Percentiles rank a stretch among this genome's conserved stretches.
Conservation (phyloP, 2,888 invertebrate genomes). For the Labia minor region DNA sequence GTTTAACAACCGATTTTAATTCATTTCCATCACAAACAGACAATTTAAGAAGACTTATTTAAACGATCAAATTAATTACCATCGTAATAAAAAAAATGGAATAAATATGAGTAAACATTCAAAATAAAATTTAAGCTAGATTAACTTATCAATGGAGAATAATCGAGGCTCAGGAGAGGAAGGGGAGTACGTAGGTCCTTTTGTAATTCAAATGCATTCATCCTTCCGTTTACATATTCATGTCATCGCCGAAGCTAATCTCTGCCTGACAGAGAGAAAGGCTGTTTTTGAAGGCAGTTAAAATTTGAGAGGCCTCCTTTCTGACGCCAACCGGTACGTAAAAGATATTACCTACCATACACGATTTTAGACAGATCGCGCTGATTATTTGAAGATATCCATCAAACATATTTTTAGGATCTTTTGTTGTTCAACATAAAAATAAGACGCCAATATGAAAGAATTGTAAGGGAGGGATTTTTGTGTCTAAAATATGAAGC, state of each 20-base stretch:
- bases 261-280: constrained; percentile 6
- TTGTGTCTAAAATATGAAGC: background rate
- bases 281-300: constrained; percentile 2
- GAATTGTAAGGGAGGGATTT: background rate
- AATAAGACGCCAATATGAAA: background rate
- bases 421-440: background rate
- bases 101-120: no score
- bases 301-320: background rate
- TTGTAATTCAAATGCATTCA: constrained; percentile 13
- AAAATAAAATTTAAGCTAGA: background rate
- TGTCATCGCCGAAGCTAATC: background rate
- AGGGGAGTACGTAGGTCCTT: background rate
- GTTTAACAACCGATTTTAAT: no score
- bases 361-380: background rate
- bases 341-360: background rate
- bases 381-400: background rate
- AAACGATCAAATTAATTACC: no score
- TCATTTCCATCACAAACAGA: no score
- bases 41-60: no score
- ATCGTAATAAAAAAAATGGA: no score
- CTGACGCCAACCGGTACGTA: background rate
- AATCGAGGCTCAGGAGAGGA: background rate
- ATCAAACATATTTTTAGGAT: background rate
- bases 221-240: background rate
- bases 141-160: background rate